These are phyloP conservation scores for Siphlonurus alternatus DNA, from an alignment of 2,888 invertebrate species.

Conservation along the genomic window DNA sequence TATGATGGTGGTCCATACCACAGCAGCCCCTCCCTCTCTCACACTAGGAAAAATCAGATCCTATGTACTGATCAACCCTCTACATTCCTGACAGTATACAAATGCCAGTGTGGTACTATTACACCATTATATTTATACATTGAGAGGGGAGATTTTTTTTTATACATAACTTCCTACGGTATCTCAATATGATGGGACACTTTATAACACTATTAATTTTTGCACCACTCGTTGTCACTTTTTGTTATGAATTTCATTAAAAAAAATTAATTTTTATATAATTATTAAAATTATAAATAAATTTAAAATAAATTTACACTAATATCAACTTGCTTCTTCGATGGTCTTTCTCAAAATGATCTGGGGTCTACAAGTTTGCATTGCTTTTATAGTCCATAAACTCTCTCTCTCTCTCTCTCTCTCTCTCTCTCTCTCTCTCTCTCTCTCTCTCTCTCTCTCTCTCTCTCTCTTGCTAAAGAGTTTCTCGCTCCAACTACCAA, in stretches of 20 bases:
- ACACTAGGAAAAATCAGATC: too few relatives aligned
- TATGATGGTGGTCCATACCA: not conserved
- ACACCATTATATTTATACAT: too few relatives aligned
- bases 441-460: not conserved
- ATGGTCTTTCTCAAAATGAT: not conserved
- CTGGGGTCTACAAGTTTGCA: not conserved
- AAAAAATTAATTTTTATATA: not conserved
- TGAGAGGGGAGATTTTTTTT: too few relatives aligned
- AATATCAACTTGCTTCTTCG: not conserved
- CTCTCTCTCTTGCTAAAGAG: not conserved
- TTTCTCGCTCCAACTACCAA: not conserved
- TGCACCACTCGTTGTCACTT: too few relatives aligned
- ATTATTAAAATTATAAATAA: not conserved
- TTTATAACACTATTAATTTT: too few relatives aligned
- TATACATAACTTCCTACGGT: too few relatives aligned
- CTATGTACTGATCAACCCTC: too few relatives aligned
- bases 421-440: not conserved
- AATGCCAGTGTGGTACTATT: too few relatives aligned
- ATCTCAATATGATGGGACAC: too few relatives aligned
- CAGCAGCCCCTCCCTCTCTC: not conserved
- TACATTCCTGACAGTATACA: too few relatives aligned
- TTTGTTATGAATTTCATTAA: too few relatives aligned
- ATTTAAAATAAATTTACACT: not conserved
- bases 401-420: not conserved
- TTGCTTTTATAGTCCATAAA: not conserved